phyloP scores from a whole-genome alignment of 2,888 invertebrate species.

The Lasioglossum morio region DNA sequence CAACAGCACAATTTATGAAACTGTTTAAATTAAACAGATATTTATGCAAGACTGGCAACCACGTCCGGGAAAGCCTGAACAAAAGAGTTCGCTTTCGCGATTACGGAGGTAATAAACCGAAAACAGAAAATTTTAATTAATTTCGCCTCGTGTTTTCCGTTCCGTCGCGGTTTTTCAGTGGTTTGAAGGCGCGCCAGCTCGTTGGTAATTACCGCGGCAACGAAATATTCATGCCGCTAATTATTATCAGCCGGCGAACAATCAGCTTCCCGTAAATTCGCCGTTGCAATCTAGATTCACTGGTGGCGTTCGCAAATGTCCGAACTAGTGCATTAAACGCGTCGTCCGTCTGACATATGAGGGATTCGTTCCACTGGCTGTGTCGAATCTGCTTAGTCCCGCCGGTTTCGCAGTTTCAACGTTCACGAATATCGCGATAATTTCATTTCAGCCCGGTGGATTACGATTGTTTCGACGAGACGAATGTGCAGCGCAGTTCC shows the following conservation, averaged over 20 bases:
- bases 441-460: constrained; percentile 43
- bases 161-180: not conserved
- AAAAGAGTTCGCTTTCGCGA: not conserved
- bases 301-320: not conserved
- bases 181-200: not conserved
- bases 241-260: constrained; percentile 1
- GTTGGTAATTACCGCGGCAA: not conserved
- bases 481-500: not conserved
- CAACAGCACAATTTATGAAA: not conserved
- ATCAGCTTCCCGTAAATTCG: not conserved
- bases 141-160: not conserved
- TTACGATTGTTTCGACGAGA: constrained; percentile 28
- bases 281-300: not conserved
- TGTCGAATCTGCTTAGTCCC: constrained; percentile 34
- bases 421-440: constrained; percentile 36
- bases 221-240: not conserved
- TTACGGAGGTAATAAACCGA: not conserved
- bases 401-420: constrained; percentile 33
- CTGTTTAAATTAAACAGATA: not conserved
- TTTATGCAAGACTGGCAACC: too few relatives aligned
- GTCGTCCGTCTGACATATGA: constrained; percentile 46
- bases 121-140: not conserved
- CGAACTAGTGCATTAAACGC: constrained; percentile 10
- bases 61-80: too few relatives aligned
- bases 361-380: constrained; percentile 42